Base-by-base conservation (phyloP, 1,140 invertebrate genomes). In the Tetragnatha versicolor region DNA sequence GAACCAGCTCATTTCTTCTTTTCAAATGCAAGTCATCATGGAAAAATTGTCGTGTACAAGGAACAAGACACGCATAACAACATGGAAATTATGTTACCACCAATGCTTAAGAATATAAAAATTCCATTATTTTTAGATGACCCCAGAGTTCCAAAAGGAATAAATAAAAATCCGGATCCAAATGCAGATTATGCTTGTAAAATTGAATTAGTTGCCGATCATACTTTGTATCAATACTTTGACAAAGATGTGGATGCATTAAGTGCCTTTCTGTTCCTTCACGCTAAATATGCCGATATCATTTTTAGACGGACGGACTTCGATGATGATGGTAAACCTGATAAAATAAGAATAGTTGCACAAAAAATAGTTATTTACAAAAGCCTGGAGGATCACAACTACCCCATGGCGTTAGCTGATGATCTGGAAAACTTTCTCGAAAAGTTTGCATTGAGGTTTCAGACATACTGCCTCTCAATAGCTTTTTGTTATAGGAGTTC, bases 201-300 rank as follows among this genome's bases (percentile, higher is more conserved):
- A 5, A 60, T 73, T 1, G 69, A 73, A 33, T 33, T 73, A 55
- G 69, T 80, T 20, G 69, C 53, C 79, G 81, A 86, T 92, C 88
- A 73, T 10, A 60, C 69, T 3, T 33, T 73, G 10, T 73, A 73
- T 14, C 10, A 73, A 17, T 61, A 60, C 14, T 73, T 73, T 45
- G 42, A 47, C 9, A 58, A 61, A 9, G 39, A 60, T 22, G 3
- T 12, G 2, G 35, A 60, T 6, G 2, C 6, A 5, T 14, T 73
- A 2, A 73, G 37, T 25, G 69, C 20, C 10, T 76, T 76, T 9
- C 45, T 76, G 25, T 76, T 63, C 35, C 35, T 63, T 10, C 60
- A 63, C 5, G 72, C 20, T 0, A 76, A 76, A 31, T 51, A 63
- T n/a, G 31, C 60, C 2, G 72, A 76, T 17, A n/a, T 20, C 7